These are phyloP conservation scores for Sardina pilchardus DNA, from an alignment of 2,113 vertebrate genomes.

Conservation along the genomic window DNA sequence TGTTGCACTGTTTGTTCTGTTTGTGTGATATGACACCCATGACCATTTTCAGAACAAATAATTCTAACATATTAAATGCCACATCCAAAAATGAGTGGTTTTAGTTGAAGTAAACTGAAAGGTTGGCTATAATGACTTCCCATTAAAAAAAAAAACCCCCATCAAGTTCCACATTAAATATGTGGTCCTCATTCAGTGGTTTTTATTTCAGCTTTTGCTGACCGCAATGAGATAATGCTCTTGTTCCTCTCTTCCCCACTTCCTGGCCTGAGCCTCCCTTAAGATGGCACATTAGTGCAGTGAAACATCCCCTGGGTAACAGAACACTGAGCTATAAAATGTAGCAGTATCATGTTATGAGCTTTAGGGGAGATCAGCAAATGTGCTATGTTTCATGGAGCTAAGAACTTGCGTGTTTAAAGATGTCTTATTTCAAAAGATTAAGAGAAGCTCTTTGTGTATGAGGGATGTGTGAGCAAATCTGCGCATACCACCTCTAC, in stretches of 20 bases:
- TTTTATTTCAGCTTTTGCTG: background rate
- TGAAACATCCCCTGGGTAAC: background rate
- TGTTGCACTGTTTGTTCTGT: background rate
- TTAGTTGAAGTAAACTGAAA: background rate
- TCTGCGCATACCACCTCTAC: background rate
- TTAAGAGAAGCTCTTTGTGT: background rate
- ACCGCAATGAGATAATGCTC: constrained; percentile 15
- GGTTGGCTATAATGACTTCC: background rate
- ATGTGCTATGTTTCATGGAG: background rate
- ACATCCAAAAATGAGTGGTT: background rate
- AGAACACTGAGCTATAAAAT: background rate
- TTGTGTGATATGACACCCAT: background rate
- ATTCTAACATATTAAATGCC: background rate
- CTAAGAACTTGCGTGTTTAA: background rate
- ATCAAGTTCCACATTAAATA: background rate
- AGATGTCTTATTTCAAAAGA: background rate
- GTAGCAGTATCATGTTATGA: background rate
- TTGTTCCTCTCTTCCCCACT: background rate
- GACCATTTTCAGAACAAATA: background rate
- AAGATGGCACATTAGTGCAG: constrained; percentile 11
- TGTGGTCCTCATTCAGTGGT: background rate
- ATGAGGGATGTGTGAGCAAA: background rate
- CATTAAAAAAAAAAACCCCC: background rate
- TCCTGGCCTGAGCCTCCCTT: background rate
- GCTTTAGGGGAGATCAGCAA: background rate